Conservation (phyloP, 2,113 vertebrate species). For the Alces alces region DNA sequence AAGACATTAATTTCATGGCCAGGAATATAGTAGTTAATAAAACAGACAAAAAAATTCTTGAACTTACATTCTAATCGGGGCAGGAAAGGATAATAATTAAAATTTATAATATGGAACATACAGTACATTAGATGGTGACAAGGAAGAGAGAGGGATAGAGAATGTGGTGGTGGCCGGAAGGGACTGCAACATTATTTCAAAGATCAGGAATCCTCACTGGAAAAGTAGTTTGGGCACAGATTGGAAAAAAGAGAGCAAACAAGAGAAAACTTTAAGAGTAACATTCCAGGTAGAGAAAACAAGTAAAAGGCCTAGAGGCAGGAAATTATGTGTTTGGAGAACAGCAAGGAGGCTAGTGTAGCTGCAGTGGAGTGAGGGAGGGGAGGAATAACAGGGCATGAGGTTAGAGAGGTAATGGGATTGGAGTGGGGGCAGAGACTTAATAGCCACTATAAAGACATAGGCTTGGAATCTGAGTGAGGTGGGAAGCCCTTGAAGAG, state of each 20-base stretch:
- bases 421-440: neutral
- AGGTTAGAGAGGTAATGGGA: neutral
- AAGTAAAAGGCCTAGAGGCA: neutral
- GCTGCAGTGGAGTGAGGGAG: neutral
- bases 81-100: neutral
- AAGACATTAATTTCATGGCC: neutral
- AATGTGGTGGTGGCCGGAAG: neutral
- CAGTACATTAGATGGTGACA: neutral
- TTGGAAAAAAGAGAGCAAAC: neutral
- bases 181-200: neutral
- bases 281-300: neutral
- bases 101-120: neutral
- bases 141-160: neutral
- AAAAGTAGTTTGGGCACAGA: neutral
- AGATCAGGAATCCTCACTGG: neutral
- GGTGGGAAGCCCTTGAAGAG: neutral
- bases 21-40: neutral
- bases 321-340: neutral
- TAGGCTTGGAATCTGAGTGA: neutral
- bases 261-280: neutral
- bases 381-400: neutral
- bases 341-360: neutral
- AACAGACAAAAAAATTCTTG: neutral
- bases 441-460: neutral
- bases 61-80: neutral